phyloP scores from a whole-genome alignment of 2,113 vertebrate genomes.

The Ageneiosus marmoratus region DNA sequence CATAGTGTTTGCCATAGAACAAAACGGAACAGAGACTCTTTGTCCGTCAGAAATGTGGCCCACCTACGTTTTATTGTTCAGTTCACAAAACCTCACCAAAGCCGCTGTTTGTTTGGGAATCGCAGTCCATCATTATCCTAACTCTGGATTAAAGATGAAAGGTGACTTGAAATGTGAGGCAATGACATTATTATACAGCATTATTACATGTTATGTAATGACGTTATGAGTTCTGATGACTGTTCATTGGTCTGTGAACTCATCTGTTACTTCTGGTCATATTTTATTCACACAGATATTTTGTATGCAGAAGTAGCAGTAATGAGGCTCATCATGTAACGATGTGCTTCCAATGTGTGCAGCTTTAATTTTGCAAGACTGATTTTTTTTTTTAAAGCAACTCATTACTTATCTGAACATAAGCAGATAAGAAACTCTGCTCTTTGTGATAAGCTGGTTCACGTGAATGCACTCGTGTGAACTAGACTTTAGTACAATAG shows the following conservation, averaged over 20 bases:
- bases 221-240: background rate
- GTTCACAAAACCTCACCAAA: background rate
- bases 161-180: background rate
- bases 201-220: no score
- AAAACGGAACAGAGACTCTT: background rate
- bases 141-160: background rate
- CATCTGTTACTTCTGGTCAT: background rate
- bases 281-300: background rate
- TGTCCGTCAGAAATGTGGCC: background rate
- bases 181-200: no score
- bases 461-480: no score
- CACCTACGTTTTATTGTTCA: background rate
- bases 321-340: background rate
- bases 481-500: no score
- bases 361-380: background rate
- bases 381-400: background rate
- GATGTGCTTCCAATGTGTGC: background rate
- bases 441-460: background rate
- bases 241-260: background rate
- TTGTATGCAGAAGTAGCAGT: background rate
- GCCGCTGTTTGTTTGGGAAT: background rate
- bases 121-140: background rate
- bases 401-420: background rate
- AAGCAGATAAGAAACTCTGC: background rate
- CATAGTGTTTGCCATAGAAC: background rate